Percentiles rank a stretch among this genome's conserved stretches.
These are phyloP conservation scores for Punctoribates punctum DNA, from an alignment of 2,888 invertebrate species.

Conservation along the genomic window DNA sequence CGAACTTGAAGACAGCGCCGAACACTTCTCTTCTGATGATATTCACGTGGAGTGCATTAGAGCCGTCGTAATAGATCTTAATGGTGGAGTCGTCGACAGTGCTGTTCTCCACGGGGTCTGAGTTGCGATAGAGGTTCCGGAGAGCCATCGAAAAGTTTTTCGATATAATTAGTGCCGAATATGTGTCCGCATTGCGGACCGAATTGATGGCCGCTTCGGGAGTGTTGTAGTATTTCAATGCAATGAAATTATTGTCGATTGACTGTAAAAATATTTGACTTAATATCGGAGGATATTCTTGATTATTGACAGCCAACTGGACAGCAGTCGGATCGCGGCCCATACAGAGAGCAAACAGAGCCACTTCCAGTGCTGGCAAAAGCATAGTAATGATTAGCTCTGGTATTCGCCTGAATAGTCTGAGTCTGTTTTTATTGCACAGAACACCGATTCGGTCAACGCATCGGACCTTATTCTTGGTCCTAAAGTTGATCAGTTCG, in stretches of 20 bases:
- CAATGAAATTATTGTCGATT: slow-evolving; percentile 61
- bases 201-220: slow-evolving; percentile 42
- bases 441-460: slow-evolving; percentile 33
- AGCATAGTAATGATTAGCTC: slow-evolving; percentile 49
- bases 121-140: neutral
- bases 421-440: slow-evolving; percentile 39
- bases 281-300: slow-evolving; percentile 50
- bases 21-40: slow-evolving; percentile 41
- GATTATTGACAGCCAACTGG: slow-evolving; percentile 54
- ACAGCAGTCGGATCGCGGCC: slow-evolving; percentile 51
- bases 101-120: slow-evolving; percentile 63
- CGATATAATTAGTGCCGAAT: slow-evolving; percentile 39
- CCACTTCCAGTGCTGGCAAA: slow-evolving; percentile 54
- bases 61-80: slow-evolving; percentile 73
- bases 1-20: slow-evolving; percentile 40
- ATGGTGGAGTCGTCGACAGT: slow-evolving; percentile 81
- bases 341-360: slow-evolving; percentile 55
- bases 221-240: slow-evolving; percentile 37
- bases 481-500: slow-evolving; percentile 25
- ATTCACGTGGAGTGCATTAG: slow-evolving; percentile 42
- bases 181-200: slow-evolving; percentile 40
- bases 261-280: slow-evolving; percentile 59
- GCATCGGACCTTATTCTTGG: slow-evolving; percentile 20
- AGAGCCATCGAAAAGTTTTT: slow-evolving; percentile 37
- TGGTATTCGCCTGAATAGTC: slow-evolving; percentile 40